These are phyloP conservation scores for Corvus cornix DNA, from an alignment of 2,113 vertebrate species.

Conservation along the genomic window DNA sequence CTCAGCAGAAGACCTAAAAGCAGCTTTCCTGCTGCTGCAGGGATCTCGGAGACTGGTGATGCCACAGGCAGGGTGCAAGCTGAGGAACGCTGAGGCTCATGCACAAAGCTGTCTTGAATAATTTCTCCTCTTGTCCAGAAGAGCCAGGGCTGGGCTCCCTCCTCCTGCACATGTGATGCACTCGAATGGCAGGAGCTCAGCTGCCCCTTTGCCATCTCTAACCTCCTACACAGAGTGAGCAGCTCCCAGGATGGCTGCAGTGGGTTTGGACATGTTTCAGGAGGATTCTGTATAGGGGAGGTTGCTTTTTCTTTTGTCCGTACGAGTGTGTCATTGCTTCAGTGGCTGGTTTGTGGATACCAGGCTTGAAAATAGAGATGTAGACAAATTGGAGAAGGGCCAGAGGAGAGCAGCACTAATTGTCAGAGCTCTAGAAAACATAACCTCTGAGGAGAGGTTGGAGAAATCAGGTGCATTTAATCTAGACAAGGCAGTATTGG, in stretches of 20 bases:
- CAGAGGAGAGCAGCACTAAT: conserved; percentile 34
- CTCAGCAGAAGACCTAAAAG: conserved; percentile 20
- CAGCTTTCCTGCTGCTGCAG: conserved; percentile 3
- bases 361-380: conserved; percentile 23
- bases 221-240: not conserved
- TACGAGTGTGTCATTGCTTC: not conserved
- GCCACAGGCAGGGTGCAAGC: not conserved
- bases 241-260: not conserved
- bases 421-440: conserved; percentile 44
- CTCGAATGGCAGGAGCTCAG: not conserved
- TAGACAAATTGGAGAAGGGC: conserved; percentile 21
- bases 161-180: not conserved
- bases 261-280: not conserved
- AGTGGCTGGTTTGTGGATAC: not conserved
- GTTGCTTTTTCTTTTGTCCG: not conserved
- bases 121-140: not conserved
- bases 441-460: conserved; percentile 9
- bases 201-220: not conserved
- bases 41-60: not conserved
- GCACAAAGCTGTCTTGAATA: not conserved
- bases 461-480: conserved; percentile 33
- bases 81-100: not conserved
- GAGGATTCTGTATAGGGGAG: not conserved
- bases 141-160: not conserved
- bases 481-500: not conserved